Conservation (phyloP, 2,113 vertebrate genomes). For the Lamprotornis superbus region DNA sequence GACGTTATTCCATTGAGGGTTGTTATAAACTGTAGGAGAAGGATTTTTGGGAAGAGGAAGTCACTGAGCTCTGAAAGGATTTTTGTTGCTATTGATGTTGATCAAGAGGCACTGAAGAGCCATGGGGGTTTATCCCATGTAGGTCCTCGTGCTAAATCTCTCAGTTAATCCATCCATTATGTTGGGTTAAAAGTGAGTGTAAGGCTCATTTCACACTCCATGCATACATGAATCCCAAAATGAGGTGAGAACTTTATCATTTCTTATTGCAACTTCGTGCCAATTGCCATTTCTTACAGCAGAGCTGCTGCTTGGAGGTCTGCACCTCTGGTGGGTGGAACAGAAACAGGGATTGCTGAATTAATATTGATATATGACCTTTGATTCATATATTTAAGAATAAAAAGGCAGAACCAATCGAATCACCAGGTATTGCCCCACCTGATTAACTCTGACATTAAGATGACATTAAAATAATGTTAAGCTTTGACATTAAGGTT, state of each 20-base stretch:
- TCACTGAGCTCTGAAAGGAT: not conserved
- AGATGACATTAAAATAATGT: not conserved
- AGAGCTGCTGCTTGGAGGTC: not conserved
- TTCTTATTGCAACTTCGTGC: not conserved
- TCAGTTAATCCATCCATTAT: not conserved
- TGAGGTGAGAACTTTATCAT: not conserved
- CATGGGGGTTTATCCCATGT: fast-evolving
- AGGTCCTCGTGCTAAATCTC: not conserved
- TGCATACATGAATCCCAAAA: not conserved
- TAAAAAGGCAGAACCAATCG: not conserved
- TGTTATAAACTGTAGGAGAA: not conserved
- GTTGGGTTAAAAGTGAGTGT: not conserved
- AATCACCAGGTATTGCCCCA: not conserved
- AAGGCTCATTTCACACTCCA: not conserved
- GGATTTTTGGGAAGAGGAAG: not conserved
- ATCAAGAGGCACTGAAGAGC: not conserved
- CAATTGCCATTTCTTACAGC: not conserved
- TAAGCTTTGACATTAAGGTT: not conserved
- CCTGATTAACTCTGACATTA: not conserved
- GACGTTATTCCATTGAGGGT: not conserved
- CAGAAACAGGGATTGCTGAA: not conserved
- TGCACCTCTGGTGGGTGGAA: not conserved
- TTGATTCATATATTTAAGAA: not conserved
- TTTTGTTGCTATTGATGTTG: not conserved
- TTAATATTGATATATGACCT: not conserved